These are phyloP conservation scores for Hafferia zeledoni DNA, from an alignment of 2,797 vertebrate species.

Conservation along the genomic window DNA sequence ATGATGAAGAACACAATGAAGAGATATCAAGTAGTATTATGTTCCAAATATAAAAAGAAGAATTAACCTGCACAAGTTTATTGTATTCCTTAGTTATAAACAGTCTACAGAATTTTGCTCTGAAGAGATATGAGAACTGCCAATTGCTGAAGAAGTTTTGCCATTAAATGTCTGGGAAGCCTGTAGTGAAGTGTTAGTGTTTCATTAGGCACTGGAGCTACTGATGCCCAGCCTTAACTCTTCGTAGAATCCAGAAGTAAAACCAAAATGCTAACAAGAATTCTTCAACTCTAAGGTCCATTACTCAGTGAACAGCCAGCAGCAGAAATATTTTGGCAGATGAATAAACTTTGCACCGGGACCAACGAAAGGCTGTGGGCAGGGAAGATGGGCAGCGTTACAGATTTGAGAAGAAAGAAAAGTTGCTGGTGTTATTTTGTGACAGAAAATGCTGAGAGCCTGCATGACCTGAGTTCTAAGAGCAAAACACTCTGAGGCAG, in stretches of 20 bases:
- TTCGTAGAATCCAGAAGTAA: not conserved
- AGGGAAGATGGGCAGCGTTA: fast-evolving
- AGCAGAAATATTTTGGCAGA: not conserved
- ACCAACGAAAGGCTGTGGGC: not conserved
- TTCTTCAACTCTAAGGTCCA: not conserved
- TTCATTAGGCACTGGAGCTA: not conserved
- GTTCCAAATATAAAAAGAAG: not conserved
- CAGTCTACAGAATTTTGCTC: not conserved
- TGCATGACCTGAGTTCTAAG: not conserved
- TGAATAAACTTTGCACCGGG: not conserved
- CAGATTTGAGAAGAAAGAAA: not conserved
- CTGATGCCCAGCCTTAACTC: not conserved
- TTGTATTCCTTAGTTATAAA: not conserved
- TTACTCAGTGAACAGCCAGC: not conserved
- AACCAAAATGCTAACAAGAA: not conserved
- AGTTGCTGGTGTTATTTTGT: not conserved
- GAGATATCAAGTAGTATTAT: not conserved
- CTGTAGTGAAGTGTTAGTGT: not conserved
- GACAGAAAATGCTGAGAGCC: not conserved
- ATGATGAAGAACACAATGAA: not conserved
- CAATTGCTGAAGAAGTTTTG: not conserved
- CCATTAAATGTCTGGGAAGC: not conserved
- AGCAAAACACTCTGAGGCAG: not conserved
- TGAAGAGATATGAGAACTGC: not conserved
- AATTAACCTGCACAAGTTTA: not conserved